Conservation (phyloP, 2,797 vertebrate genomes). For the Betta splendens region DNA sequence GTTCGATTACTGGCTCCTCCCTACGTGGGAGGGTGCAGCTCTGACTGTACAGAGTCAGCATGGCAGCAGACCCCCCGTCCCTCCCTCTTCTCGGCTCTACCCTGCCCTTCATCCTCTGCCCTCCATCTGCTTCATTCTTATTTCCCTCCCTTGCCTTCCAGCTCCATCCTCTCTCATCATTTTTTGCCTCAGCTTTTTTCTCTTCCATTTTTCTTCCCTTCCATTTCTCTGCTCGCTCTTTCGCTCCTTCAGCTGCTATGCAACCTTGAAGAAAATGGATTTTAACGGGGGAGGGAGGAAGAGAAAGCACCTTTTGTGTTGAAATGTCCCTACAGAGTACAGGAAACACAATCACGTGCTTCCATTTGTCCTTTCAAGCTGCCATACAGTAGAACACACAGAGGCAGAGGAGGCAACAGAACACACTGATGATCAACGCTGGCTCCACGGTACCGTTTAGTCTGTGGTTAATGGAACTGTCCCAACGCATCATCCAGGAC, state of each 20-base stretch:
- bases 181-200: too few relatives aligned
- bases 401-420: too few relatives aligned
- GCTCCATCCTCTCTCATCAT: constrained; percentile 20
- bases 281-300: constrained; percentile 22
- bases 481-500: too few relatives aligned
- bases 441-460: too few relatives aligned
- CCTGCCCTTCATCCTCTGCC: constrained; percentile 3
- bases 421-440: too few relatives aligned
- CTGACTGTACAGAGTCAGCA: too few relatives aligned
- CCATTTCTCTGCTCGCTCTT: constrained; percentile 13
- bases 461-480: too few relatives aligned
- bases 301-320: constrained; percentile 36
- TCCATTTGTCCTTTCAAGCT: neutral
- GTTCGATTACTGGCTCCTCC: too few relatives aligned
- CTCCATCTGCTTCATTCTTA: constrained; percentile 30
- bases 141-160: constrained; percentile 8
- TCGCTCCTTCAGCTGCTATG: constrained; percentile 12
- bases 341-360: too few relatives aligned
- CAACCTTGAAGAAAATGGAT: constrained; percentile 57
- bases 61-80: too few relatives aligned
- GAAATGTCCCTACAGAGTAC: constrained; percentile 10
- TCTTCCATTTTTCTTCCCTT: neutral
- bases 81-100: neutral
- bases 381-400: too few relatives aligned
- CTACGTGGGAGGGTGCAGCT: too few relatives aligned